Evolutionary conservation across 1,140 invertebrate species (phyloP), one percentile per base, ranked within the genome.

Genomic region (Lepidurus arcticus): DNA sequence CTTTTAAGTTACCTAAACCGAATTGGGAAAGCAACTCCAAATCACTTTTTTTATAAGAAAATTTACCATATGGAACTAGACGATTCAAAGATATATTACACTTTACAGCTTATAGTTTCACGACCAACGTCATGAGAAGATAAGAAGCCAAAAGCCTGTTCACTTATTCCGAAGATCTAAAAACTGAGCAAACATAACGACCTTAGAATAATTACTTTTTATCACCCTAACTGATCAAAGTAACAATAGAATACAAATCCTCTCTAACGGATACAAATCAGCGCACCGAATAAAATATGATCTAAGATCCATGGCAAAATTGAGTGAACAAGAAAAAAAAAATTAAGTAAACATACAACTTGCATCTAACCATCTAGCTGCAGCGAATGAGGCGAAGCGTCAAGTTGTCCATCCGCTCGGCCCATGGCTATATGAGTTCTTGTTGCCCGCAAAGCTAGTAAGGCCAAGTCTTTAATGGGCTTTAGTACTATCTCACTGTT

Each of bases 401-500:
- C 53, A 65, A 16, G 53, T 65, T 65, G 53, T n/a, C 53, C 53
- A 65, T 9, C 16, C 9, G 53, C 6, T 65, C 53, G 53, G 8
- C 53, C 53, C 5, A 65, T 65, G 16, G 53, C 53, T n/a, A n/a
- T 65, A 21, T 65, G 53, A 3, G 53, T 65, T 65, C 53, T 65
- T 1, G 53, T 65, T 13, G 53, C 53, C 53, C 53, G 53, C 21
- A 65, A 16, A 21, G 53, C 53, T 65, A 65, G 16, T 21, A 65
- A 65, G 53, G 53, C 53, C 53, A 65, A 65, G 13, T 65, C 13
- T 65, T 65, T 65, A 13, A 65, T 21, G 53, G 53, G 16, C 21
- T 65, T 21, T 1, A 65, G 5, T 1, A 16, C 13, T 7, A 1
- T 13, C 53, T 65, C 53, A 13, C 44, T 78, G 21, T 84, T 82